These are phyloP conservation scores for Hippopotamus amphibius DNA, from an alignment of 2,113 vertebrate genomes.

Conservation along the genomic window DNA sequence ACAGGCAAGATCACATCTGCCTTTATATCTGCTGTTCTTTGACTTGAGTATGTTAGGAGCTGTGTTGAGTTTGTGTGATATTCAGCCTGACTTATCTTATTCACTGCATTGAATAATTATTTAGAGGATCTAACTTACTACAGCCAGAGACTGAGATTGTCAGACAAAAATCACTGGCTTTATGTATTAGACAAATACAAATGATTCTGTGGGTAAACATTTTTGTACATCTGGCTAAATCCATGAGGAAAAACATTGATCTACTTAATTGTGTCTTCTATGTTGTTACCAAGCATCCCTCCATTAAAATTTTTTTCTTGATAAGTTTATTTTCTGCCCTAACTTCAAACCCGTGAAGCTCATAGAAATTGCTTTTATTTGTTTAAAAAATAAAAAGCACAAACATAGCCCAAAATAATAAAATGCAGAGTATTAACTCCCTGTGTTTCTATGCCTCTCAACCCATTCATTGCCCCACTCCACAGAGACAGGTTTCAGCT, in stretches of 20 bases:
- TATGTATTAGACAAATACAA: constrained; percentile 52
- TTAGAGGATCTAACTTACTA: constrained; percentile 28
- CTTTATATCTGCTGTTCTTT: not conserved
- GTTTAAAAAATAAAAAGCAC: constrained; percentile 21
- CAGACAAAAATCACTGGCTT: constrained; percentile 53
- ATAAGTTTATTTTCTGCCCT: constrained; percentile 46
- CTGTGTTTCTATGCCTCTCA: not conserved
- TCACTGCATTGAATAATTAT: constrained; percentile 39
- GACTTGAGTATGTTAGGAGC: not conserved
- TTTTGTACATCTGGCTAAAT: constrained; percentile 48
- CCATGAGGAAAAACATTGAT: constrained; percentile 8
- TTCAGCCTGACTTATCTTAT: not conserved
- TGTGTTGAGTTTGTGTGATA: not conserved
- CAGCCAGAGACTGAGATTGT: not conserved
- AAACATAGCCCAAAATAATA: not conserved
- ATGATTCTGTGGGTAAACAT: constrained; percentile 57
- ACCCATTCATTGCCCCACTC: not conserved
- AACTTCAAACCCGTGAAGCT: constrained; percentile 1
- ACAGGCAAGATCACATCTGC: not conserved
- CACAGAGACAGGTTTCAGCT: not conserved
- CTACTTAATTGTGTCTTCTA: constrained; percentile 37
- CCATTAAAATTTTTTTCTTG: not conserved
- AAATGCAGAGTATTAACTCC: not conserved
- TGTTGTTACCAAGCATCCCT: not conserved
- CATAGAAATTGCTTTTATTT: constrained; percentile 3